Evolutionary conservation across 2,113 vertebrate genomes (phyloP), one percentile per base, ranked within the genome.

Genomic region (Sisor rabdophorus): DNA sequence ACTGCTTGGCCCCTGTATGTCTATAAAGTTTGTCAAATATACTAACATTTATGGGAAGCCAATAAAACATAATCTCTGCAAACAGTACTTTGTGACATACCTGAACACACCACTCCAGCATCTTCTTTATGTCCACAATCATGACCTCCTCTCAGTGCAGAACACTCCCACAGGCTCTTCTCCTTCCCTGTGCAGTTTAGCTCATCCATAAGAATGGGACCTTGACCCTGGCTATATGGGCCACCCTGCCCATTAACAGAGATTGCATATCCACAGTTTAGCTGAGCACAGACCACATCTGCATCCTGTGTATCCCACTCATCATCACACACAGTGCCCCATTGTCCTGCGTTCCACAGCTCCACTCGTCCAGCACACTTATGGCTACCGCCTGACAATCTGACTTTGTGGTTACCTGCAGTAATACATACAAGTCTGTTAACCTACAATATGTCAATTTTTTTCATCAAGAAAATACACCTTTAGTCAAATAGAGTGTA

Each of bases 111-210:
- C 15, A 92, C 89, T 2, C 89, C 89, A 22, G 89, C 90, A 0
- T 92, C 91, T 78, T 91, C 89, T 17, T 91, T 91, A 85, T 92
- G 91, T 52, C 89, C 89, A 5, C 91, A 92, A 86, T 89, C 87
- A 0, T 83, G 4, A 10, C 78, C 73, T 0, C 80, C 67, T n/a
- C 0, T 67, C 0, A 63, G 10, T 1, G 79, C 59, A 0, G 85
- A 86, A 71, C 91, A 92, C 55, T 52, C 75, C 85, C 88, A 91
- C 76, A 92, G 86, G 72, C 81, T 87, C 5, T 65, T 54, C 79
- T 92, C 91, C 0, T 2, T 32, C n/a, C 91, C 90, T 0, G 85
- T 87, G 40, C 91, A 92, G 82, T 85, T 90, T 53, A 92, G 85
- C 16, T 92, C 87, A 1, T 89, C 89, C 80, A 86, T 79, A 61